Base-by-base conservation (phyloP, 2,113 vertebrate genomes). In the Anoura caudifer region DNA sequence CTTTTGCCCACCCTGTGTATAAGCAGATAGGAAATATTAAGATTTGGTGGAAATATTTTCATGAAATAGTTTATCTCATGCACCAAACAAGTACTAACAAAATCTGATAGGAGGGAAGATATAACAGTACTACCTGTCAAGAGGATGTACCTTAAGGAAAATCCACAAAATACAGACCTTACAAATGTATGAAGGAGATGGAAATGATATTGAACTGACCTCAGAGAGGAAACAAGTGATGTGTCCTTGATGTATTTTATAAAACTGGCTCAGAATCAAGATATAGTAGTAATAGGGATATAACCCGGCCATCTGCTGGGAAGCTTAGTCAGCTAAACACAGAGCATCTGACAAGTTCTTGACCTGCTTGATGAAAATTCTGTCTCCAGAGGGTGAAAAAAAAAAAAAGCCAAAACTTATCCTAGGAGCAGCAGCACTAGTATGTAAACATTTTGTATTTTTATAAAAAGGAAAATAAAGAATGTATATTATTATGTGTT, bases 231-330 rank as follows among this genome's bases (percentile, higher is more conserved):
- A 95, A 45, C 4, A 81, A n/a, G 73, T 95, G 52, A 89, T 86
- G 6, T 59, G 15, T 8, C 86, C 88, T 91, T 92, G 47, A 82
- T 77, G 26, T 52, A 52, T 75, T 80, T 95, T 80, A 72, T 14
- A 69, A 75, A 88, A 59, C 59, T 91, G 95, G 83, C 92, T 82
- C 14, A 31, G 38, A 77, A n/a, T 91, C 87, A 91, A 91, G 90
- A 54, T 79, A 28, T 43, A 38, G n/a, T 63, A 91, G 45, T 70
- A 73, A 73, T 17, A 20, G 70, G 50, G 59, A 89, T 50, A 45
- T 72, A 88, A 96, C 45, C 52, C 45, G 41, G 31, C 41, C 80
- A 93, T 81, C 59, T 77, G 87, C 77, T 94, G 59, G 87, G 77
- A 94, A 31, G 13, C 90, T 81, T 85, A 50, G 69, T 96, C 73